Base-by-base conservation (phyloP, 1,140 invertebrate species). In the Calliopsis andreniformis region DNA sequence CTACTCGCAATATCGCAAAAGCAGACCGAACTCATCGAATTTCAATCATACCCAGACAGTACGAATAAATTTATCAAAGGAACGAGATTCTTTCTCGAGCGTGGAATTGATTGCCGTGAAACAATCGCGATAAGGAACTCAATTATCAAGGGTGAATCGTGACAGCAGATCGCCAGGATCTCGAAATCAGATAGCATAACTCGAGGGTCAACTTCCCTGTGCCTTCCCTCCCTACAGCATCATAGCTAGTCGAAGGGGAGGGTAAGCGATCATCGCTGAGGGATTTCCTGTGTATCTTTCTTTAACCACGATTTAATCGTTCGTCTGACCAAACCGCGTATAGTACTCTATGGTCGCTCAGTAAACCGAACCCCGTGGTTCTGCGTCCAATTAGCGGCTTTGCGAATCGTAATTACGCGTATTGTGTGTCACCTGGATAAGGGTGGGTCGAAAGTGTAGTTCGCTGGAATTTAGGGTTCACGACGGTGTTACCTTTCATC, bases 111-210 rank as follows among this genome's bases (percentile, higher is more conserved):
- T 82, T 78, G 68, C 75, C 62, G 35, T 78, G 47, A 28, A 77
- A 67, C 35, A 51, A 72, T 82, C 68, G 59, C 69, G 78, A 85
- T 83, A 80, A 67, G 76, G 78, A 70, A 82, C 85, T 87, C 83
- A 81, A 87, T 87, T 86, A 83, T 79, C 67, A 68, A 76, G 68
- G 76, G 69, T 79, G 53, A 79, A 73, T 80, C 73, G 59, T 64
- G 66, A 75, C 69, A 84, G 68, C 64, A 61, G 66, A 80, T 85
- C 76, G 82, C 78, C 82, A 78, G 79, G 78, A 62, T 86, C 77
- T 78, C 70, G 88, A 88, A 87, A 89, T 86, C 76, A 77, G 83
- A 89, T 87, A 89, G 78, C 76, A 84, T 87, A 88, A 89, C 87
- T 66, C 12, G 47, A 77, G 80, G 66, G 78, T 82, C 66, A 70